Evolutionary conservation across 2,113 vertebrate species (phyloP).

Genomic region (Polyodon spathula): DNA sequence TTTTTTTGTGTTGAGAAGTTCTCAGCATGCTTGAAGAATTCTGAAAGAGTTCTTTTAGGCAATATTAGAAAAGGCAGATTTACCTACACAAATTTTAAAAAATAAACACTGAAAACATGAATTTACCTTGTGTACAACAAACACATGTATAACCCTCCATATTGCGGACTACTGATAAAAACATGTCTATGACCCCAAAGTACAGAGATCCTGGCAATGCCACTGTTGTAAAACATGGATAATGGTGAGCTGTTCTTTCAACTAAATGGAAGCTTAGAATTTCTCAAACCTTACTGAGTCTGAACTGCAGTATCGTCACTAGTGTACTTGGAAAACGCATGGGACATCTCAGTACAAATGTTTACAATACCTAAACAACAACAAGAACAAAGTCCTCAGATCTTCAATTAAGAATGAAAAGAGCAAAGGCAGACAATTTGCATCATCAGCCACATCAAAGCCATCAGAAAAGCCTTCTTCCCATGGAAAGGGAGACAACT

Average conservation of each 20-base stretch:
- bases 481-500: conserved; percentile 28
- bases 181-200: conserved; percentile 1
- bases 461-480: conserved; percentile 30
- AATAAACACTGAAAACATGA: too few species aligned
- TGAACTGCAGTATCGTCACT: conserved; percentile 32
- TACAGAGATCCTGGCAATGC: conserved; percentile 1
- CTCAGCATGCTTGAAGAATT: too few species aligned
- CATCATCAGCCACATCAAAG: conserved; percentile 27
- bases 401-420: conserved; percentile 23
- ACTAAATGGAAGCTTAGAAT: conserved; percentile 38
- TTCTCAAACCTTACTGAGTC: conserved; percentile 36
- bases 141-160: too few species aligned
- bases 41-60: too few species aligned
- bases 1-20: too few species aligned
- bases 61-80: too few species aligned
- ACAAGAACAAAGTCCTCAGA: background rate
- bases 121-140: conserved; percentile 42
- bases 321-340: conserved; percentile 21
- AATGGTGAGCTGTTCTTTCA: conserved; percentile 28
- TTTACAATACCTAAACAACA: background rate
- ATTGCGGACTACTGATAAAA: too few species aligned
- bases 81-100: too few species aligned
- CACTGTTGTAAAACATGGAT: background rate
- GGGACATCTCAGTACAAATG: background rate
- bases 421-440: conserved; percentile 16